These are phyloP conservation scores for Rhinichthys osculus DNA, from an alignment of 2,797 vertebrate genomes.

Conservation along the genomic window DNA sequence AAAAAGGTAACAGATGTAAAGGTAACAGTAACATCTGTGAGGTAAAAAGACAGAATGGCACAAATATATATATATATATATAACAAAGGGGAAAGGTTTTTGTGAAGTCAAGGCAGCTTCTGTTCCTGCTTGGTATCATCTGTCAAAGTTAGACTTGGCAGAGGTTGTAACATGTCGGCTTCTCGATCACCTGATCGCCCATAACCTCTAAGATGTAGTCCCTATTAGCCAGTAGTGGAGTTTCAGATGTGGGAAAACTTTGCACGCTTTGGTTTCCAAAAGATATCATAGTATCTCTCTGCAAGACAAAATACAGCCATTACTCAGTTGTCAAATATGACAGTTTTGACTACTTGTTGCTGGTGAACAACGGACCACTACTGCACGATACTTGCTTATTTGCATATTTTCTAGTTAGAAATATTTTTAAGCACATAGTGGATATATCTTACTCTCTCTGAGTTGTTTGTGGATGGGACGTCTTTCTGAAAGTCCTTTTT, in stretches of 20 bases:
- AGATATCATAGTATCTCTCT: slow-evolving; percentile 66
- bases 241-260: slow-evolving; percentile 72
- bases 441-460: slow-evolving; percentile 69
- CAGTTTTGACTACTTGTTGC: background rate
- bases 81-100: slow-evolving; percentile 44
- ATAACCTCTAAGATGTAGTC: slow-evolving; percentile 81
- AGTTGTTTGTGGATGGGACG: slow-evolving; percentile 37
- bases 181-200: slow-evolving; percentile 77
- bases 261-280: slow-evolving; percentile 71
- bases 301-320: background rate
- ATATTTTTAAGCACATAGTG: background rate
- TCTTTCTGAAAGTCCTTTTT: slow-evolving; percentile 78
- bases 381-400: background rate
- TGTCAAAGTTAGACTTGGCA: slow-evolving; percentile 78
- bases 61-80: background rate
- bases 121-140: slow-evolving; percentile 14
- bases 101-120: slow-evolving; percentile 62
- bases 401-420: background rate
- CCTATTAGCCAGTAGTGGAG: slow-evolving; percentile 76
- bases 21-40: slow-evolving; percentile 8
- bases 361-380: background rate
- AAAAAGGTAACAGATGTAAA: slow-evolving; percentile 68
- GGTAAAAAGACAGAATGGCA: slow-evolving; percentile 54
- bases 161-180: slow-evolving; percentile 78
- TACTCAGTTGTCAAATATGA: background rate